Base-by-base conservation (phyloP, 2,113 vertebrate species). In the Xiphophorus hellerii region DNA sequence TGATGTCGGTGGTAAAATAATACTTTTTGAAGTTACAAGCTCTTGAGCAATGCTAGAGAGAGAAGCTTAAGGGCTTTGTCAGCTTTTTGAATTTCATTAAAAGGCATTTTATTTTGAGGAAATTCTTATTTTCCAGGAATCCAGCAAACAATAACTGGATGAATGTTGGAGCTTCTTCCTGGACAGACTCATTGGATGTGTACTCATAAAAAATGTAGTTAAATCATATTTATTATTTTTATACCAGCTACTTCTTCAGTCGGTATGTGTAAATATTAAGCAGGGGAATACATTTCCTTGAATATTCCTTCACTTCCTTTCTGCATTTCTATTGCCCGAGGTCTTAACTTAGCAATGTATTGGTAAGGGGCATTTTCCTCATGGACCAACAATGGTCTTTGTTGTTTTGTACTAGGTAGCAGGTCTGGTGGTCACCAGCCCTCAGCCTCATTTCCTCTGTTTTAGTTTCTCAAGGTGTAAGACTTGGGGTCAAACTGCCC, bases 1-100 rank as follows among this genome's bases (percentile, higher is more conserved):
- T 82, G 80, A 87, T 65, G 67, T 80, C 77, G 75, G 12, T 12
- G 39, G 39, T 75, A 76, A 78, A 80, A 69, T 69, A 48, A 78
- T 81, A 84, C 65, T 30, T 33, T 74, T 42, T 71, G 22, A 74
- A 78, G 83, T 51, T 71, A 13, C 44, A 71, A 60, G 71, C 22
- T 66, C 60, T 74, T 66, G 51, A 60, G 65, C 68, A 61, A 80
- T 74, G 68, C 67, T 72, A 60, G 71, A 76, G n/a, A 69, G 54
- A 51, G 30, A 29, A 61, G 68, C 60, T 74, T 20, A 65, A 71
- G 33, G 66, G 58, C 17, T 44, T 37, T 70, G 54, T 65, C 61
- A 75, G 35, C 61, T 68, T 66, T 79, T 28, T 69, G 28, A 22
- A 66, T 63, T 62, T 75, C 5, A 54, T 35, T 72, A 42, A 66